A percentile compares a stretch with the other conserved stretches of the same genome.
Conservation (phyloP, 2,888 invertebrate species). For the Apotomis betuletana region DNA sequence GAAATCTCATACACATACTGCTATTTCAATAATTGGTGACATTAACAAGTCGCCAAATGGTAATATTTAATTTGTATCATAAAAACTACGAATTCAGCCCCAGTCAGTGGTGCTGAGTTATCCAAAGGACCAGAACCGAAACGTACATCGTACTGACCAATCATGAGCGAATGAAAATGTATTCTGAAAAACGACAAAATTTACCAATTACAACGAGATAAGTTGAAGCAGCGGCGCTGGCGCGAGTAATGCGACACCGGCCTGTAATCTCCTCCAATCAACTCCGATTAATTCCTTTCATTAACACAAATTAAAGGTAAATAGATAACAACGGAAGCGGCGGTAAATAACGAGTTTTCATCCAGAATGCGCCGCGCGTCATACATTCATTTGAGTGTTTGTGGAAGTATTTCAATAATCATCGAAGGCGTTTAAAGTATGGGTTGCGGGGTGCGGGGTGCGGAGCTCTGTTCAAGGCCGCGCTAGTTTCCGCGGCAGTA, state of each 20-base stretch:
- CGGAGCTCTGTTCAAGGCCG: neutral
- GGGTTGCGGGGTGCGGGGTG: neutral
- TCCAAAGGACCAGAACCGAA: too few relatives aligned
- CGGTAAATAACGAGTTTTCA: slow-evolving; percentile 13
- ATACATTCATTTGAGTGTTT: neutral
- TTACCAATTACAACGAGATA: neutral
- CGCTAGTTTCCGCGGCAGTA: neutral
- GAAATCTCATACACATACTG: too few relatives aligned
- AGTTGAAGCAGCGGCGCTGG: neutral
- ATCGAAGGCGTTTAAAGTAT: slow-evolving; percentile 11
- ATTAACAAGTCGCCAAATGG: too few relatives aligned
- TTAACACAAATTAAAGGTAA: slow-evolving; percentile 26
- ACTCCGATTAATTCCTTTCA: slow-evolving; percentile 22
- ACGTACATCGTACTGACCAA: too few relatives aligned
- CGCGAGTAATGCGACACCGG: neutral
- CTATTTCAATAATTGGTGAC: too few relatives aligned
- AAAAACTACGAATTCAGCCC: too few relatives aligned
- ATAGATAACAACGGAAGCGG: slow-evolving; percentile 23
- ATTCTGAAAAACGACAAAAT: neutral
- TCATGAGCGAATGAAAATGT: too few relatives aligned
- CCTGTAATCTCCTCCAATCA: slow-evolving; percentile 12
- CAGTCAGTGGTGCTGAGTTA: too few relatives aligned
- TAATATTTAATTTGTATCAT: too few relatives aligned
- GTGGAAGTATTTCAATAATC: slow-evolving; percentile 23
- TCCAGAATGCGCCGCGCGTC: neutral